Base-by-base conservation (phyloP, 1,140 invertebrate species). In the Colletes latitarsis region DNA sequence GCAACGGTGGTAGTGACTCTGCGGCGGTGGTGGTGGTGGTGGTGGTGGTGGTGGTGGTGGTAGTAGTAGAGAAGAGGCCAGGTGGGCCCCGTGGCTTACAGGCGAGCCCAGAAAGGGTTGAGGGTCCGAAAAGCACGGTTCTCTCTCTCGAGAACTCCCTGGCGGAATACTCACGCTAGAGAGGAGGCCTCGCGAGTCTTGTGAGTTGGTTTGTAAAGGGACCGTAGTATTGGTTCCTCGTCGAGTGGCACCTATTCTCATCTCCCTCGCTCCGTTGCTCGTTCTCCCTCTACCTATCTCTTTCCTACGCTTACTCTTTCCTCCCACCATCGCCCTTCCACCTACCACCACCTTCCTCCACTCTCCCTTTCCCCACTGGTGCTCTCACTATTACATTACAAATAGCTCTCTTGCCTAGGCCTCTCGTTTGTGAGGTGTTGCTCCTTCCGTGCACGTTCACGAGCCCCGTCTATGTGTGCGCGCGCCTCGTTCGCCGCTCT, bases 381-480 rank as follows among this genome's bases (percentile, higher is more conserved):
- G 80, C 84, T 87, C 86, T 89, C 86, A 81, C 89, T 90, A 90
- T 90, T 88, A 86, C 88, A 89, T 92, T 92, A 91, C 90, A 90
- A 91, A 91, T 92, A 92, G 91, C 90, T 91, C 90, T 89, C 88
- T 87, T 88, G 90, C 91, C 89, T 90, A 91, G 89, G 80, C 84
- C 82, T 74, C 82, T 74, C 82, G 84, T 86, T 85, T 81, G 77
- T 84, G 88, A 86, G 84, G 84, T 85, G 82, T 71, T 84, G 70
- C 83, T 76, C 78, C 77, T 67, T 87, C 68, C 78, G 69, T 87
- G 63, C 82, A 43, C 77, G 52, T 66, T 83, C 43, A 77, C 4
- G 19, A 5, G 12, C 30, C 69, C 64, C 9, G 49, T 43, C 10
- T 4, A 12, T 80, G 71, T 66, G 64, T 64, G 55, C 64, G 39